Conservation (phyloP, 2,888 invertebrate genomes). For the Oxyteleia sp. region DNA sequence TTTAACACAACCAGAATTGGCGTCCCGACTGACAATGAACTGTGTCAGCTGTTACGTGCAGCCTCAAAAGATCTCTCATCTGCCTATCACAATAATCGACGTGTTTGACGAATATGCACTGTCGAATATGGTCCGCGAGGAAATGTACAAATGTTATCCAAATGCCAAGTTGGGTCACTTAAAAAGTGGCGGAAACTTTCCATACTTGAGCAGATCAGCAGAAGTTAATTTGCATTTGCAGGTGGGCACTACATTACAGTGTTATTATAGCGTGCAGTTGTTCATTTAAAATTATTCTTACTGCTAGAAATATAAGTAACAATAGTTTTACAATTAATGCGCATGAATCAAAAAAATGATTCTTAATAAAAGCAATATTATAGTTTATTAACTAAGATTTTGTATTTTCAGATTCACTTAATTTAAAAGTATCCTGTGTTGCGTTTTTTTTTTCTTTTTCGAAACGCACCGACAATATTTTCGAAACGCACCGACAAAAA, state of each 20-base stretch:
- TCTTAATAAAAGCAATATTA: too few relatives aligned
- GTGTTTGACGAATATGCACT: slow-evolving; percentile 96
- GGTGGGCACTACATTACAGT: slow-evolving; percentile 87
- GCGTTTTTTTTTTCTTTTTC: slow-evolving; percentile 6
- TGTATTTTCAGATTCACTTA: too few relatives aligned
- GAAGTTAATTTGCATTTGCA: slow-evolving; percentile 96
- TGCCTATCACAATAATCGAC: slow-evolving; percentile 95
- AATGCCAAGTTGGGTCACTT: slow-evolving; percentile 95
- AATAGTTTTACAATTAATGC: too few relatives aligned
- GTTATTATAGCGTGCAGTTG: slow-evolving; percentile 10
- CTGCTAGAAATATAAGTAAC: too few relatives aligned
- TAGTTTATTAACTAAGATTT: too few relatives aligned
- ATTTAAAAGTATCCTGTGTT: too few relatives aligned
- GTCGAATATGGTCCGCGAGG: slow-evolving; percentile 92
- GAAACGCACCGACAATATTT: too few relatives aligned
- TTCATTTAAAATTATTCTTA: too few relatives aligned
- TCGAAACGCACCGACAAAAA: slow-evolving; percentile 22
- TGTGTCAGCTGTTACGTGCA: slow-evolving; percentile 94
- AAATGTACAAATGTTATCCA: slow-evolving; percentile 95
- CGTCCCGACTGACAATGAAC: slow-evolving; percentile 95
- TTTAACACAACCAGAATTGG: slow-evolving; percentile 93
- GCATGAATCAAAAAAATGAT: too few relatives aligned
- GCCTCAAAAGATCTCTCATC: slow-evolving; percentile 90
- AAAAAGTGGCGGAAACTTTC: slow-evolving; percentile 96
- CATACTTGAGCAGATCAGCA: slow-evolving; percentile 94